phyloP scores from a whole-genome alignment of 2,888 invertebrate species.

The Acronicta leporina region DNA sequence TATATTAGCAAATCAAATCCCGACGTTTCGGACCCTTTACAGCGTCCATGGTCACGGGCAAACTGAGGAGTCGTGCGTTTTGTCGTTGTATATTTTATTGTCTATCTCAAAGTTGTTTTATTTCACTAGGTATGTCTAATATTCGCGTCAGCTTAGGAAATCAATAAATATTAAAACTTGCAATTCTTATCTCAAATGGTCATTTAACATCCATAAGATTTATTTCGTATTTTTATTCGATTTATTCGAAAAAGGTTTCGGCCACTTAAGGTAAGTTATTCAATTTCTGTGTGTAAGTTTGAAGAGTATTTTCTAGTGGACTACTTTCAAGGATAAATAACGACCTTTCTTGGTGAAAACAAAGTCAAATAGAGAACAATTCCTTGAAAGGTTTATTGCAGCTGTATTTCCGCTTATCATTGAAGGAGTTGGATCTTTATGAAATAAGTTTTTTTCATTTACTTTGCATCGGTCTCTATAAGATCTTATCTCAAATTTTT shows the following conservation, averaged over 20 bases:
- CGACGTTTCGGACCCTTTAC: too few relatives aligned
- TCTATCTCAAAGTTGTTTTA: too few relatives aligned
- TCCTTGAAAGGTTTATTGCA: conserved; percentile 2
- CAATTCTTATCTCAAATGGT: conserved; percentile 34
- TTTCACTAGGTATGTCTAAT: too few relatives aligned
- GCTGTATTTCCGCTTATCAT: not conserved
- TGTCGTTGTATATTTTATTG: too few relatives aligned
- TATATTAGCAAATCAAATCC: too few relatives aligned
- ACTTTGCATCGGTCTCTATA: too few relatives aligned
- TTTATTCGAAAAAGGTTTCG: conserved; percentile 43
- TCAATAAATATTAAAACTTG: conserved; percentile 33
- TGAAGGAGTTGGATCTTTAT: too few relatives aligned
- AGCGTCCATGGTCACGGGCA: too few relatives aligned
- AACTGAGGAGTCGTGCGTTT: too few relatives aligned
- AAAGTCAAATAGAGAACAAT: conserved; percentile 14
- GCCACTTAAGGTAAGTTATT: conserved; percentile 42
- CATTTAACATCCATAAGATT: conserved; percentile 39
- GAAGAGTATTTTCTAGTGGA: conserved; percentile 8
- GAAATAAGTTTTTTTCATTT: too few relatives aligned
- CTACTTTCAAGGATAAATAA: not conserved
- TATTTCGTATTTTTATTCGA: conserved; percentile 39
- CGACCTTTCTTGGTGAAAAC: conserved; percentile 10
- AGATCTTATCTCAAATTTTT: too few relatives aligned
- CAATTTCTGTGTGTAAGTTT: conserved; percentile 45
- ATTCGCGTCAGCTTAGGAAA: too few relatives aligned